These are phyloP conservation scores for Cyprinodon tularosa DNA, from an alignment of 2,113 vertebrate species.

Conservation along the genomic window DNA sequence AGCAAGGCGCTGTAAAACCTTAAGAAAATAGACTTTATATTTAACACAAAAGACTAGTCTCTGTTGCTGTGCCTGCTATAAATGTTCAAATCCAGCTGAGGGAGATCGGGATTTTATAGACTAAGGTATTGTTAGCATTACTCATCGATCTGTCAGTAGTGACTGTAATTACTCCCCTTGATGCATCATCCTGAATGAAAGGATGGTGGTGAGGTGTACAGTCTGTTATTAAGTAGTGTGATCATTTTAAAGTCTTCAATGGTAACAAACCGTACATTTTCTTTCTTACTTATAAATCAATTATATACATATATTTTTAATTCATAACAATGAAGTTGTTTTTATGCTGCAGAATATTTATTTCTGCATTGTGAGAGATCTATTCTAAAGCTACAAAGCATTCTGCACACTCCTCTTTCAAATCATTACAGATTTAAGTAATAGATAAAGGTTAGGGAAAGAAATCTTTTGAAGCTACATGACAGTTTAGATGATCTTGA, in stretches of 20 bases:
- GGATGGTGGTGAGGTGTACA: slow-evolving; percentile 46
- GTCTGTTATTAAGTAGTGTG: slow-evolving; percentile 62
- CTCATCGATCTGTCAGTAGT: slow-evolving; percentile 71
- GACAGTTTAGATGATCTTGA: slow-evolving; percentile 30
- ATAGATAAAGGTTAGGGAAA: slow-evolving; percentile 2
- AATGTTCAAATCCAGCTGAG: slow-evolving; percentile 42
- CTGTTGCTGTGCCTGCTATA: slow-evolving; percentile 28
- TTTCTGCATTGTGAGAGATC: slow-evolving; percentile 9
- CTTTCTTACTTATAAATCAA: slow-evolving; percentile 6
- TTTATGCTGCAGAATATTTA: slow-evolving; percentile 23
- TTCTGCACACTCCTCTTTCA: not conserved
- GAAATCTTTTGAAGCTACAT: slow-evolving; percentile 1
- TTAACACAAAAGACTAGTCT: slow-evolving; percentile 29
- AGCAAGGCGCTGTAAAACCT: slow-evolving; percentile 28
- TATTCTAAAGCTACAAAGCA: slow-evolving; percentile 18
- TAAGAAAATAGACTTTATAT: slow-evolving; percentile 15
- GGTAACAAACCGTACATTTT: slow-evolving; percentile 26
- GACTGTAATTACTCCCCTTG: slow-evolving; percentile 65
- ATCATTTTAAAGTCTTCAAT: slow-evolving; percentile 58
- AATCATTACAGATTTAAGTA: slow-evolving; percentile 24
- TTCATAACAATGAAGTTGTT: slow-evolving; percentile 10
- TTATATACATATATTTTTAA: not conserved
- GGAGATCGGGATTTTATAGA: slow-evolving; percentile 68
- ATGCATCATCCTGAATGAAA: slow-evolving; percentile 69
- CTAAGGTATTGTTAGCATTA: slow-evolving; percentile 59